phyloP scores from a whole-genome alignment of 2,113 vertebrate species.

The Microtus ochrogaster region DNA sequence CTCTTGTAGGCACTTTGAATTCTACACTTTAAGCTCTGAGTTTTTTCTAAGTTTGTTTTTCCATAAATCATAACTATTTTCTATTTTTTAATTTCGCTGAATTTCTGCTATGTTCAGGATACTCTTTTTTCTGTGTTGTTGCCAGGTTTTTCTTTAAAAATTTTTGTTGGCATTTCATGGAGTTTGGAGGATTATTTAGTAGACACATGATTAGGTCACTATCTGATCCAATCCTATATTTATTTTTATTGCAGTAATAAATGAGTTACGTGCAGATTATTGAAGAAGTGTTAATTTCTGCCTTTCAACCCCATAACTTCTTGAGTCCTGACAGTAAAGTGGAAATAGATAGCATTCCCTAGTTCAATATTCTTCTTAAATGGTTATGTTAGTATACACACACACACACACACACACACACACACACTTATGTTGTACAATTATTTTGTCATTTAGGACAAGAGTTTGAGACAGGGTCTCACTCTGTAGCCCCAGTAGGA shows the following conservation, averaged over 20 bases:
- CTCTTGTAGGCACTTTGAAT: background rate
- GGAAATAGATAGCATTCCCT: conserved; percentile 9
- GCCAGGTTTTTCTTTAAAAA: conserved; percentile 1
- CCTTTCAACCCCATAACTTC: background rate
- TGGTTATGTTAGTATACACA: background rate
- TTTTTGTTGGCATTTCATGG: background rate
- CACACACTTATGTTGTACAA: background rate
- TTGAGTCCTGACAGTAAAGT: background rate
- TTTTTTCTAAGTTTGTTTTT: conserved; percentile 27
- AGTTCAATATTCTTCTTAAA: background rate
- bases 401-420: background rate
- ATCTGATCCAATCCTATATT: background rate
- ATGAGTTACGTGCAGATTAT: background rate
- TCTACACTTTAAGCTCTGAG: background rate
- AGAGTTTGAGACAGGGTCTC: background rate
- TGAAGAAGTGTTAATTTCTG: conserved; percentile 12
- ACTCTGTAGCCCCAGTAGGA: background rate
- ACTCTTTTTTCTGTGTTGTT: background rate
- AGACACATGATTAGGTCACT: background rate
- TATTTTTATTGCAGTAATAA: background rate
- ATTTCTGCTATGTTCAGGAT: conserved; percentile 19
- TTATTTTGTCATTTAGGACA: background rate
- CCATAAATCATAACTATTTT: background rate
- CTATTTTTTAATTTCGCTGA: conserved; percentile 3
- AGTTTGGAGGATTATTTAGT: background rate